phyloP scores from a whole-genome alignment of 2,888 invertebrate species.

The Drosophila bunnanda region DNA sequence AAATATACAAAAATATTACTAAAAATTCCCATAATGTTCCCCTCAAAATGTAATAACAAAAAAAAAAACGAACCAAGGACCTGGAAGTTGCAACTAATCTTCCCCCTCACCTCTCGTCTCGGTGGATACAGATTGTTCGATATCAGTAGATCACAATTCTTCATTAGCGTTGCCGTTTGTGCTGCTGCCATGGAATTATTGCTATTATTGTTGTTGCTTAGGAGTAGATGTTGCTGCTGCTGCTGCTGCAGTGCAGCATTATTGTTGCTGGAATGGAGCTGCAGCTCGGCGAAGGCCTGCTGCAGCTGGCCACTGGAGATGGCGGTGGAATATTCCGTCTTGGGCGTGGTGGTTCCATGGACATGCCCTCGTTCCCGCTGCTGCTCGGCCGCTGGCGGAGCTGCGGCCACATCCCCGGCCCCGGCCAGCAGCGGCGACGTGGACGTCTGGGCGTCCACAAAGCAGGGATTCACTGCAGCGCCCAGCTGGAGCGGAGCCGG shows the following conservation, averaged over 20 bases:
- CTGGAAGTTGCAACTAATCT: neutral
- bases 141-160: slow-evolving; percentile 84
- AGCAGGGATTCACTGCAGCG: slow-evolving; percentile 38
- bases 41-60: too few species aligned
- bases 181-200: slow-evolving; percentile 68
- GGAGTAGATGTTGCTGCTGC: slow-evolving; percentile 64
- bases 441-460: slow-evolving; percentile 82
- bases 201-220: slow-evolving; percentile 81
- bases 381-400: neutral
- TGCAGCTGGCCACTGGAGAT: slow-evolving; percentile 75
- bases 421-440: slow-evolving; percentile 76
- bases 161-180: slow-evolving; percentile 68
- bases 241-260: slow-evolving; percentile 41
- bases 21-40: too few species aligned
- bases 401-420: slow-evolving; percentile 54
- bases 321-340: slow-evolving; percentile 78
- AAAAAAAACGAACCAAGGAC: too few species aligned
- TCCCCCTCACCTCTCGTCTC: slow-evolving; percentile 82
- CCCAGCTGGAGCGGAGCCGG: slow-evolving; percentile 66
- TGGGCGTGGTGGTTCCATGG: slow-evolving; percentile 77
- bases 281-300: slow-evolving; percentile 70
- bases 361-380: slow-evolving; percentile 38
- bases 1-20: too few species aligned
- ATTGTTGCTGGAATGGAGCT: slow-evolving; percentile 58
- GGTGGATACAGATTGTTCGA: slow-evolving; percentile 85